Base-by-base conservation (phyloP, 2,888 invertebrate genomes). In the Onchidella celtica region DNA sequence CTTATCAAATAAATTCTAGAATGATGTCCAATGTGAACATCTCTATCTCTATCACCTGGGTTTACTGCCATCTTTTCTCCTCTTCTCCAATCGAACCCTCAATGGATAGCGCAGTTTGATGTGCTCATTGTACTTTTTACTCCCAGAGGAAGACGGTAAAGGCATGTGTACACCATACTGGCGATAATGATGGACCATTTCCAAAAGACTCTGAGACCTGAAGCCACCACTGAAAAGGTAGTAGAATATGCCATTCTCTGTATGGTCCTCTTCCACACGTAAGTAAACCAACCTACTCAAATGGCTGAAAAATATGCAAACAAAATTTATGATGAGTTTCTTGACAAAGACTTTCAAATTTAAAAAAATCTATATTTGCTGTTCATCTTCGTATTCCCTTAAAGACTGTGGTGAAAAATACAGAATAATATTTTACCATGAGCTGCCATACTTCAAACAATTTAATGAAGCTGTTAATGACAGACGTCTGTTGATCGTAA, bases 221-320 rank as follows among this genome's bases (percentile, higher is more conserved):
- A 73, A 68, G 4, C 81, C 81, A 9, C 65, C 61, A 11, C 75
- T 66, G 27, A 73, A 68, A 2, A 81, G 47, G 40, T 59, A 81
- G 61, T 75, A 75, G 59, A 75, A 32, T 47, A 24, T 47, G 3
- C 34, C 55, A n/a, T 27, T 24, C 34, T 55, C 75, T 9, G 34
- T 55, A 17, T 27, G 38, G 27, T 24, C 34, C 47, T 79, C 79
- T 24, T 59, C 34, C 9, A 81, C 75, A 17, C 27, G n/a, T 24
- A 75, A 57, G 63, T 68, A 47, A 21, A 75, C 29, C 29, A 75
- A n/a, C 27, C 75, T 21, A 34, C 36, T 40, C 38, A 57, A 29
- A 59, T 81, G 81, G 32, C 81, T 81, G 75, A n/a, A 24, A 40
- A 63, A 38, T 27, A 17, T n/a, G 55, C 40, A 63, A 21, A n/a